These are phyloP conservation scores for Phania funesta DNA, from an alignment of 2,888 invertebrate species.

Conservation along the genomic window DNA sequence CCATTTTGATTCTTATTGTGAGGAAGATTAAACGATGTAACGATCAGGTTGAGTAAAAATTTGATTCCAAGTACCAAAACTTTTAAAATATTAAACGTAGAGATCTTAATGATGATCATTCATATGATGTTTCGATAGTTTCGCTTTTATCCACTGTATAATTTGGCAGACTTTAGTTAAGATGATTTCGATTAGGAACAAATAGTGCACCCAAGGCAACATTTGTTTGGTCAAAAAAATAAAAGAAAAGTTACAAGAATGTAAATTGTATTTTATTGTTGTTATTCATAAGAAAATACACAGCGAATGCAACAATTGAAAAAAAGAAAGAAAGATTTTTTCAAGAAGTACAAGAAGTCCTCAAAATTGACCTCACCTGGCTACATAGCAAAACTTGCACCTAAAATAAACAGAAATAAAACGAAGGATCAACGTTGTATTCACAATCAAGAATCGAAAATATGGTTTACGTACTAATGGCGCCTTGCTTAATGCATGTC, in stretches of 20 bases:
- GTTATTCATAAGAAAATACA: neutral
- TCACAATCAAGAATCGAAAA: slow-evolving; percentile 46
- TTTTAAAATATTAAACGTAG: too few species aligned
- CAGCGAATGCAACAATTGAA: slow-evolving; percentile 17
- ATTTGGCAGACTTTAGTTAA: slow-evolving; percentile 12
- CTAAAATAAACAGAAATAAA: slow-evolving; percentile 30
- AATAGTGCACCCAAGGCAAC: slow-evolving; percentile 58
- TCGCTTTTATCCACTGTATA: slow-evolving; percentile 14
- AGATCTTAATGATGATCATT: too few species aligned
- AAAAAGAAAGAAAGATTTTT: neutral
- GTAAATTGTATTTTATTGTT: slow-evolving; percentile 2
- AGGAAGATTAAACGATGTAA: too few species aligned
- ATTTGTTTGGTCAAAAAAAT: slow-evolving; percentile 13
- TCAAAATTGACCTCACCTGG: slow-evolving; percentile 60
- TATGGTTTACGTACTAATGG: slow-evolving; percentile 47
- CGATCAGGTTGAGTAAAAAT: too few species aligned
- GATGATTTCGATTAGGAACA: slow-evolving; percentile 43
- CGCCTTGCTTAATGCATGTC: slow-evolving; percentile 37
- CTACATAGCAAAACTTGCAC: slow-evolving; percentile 46
- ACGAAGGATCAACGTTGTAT: neutral
- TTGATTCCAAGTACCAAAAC: too few species aligned
- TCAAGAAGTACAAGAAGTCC: slow-evolving; percentile 20
- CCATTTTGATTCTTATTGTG: too few species aligned
- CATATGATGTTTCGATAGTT: neutral
- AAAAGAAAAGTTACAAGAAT: slow-evolving; percentile 27